phyloP scores from a whole-genome alignment of 2,113 vertebrate species.

The Amphiprion ocellaris region DNA sequence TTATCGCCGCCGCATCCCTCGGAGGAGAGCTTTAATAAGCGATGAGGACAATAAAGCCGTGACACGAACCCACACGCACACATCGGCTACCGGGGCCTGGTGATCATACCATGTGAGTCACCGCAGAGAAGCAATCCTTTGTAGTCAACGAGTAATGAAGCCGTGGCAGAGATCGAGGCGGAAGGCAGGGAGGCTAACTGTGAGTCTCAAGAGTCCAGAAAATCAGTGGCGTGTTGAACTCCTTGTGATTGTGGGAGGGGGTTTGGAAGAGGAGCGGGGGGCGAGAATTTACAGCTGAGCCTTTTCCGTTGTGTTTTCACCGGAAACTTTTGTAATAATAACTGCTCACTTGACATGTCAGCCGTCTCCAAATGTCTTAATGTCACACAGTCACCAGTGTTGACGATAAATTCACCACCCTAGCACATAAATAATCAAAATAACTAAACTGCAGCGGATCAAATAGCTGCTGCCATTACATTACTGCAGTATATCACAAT shows the following conservation, averaged over 20 bases:
- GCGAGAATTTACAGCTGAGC: background rate
- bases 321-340: background rate
- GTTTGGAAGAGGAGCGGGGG: background rate
- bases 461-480: too few relatives aligned
- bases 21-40: constrained; percentile 74
- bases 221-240: constrained; percentile 41
- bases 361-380: background rate
- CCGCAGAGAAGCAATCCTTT: constrained; percentile 59
- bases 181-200: constrained; percentile 58
- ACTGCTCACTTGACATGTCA: background rate
- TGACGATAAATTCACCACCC: background rate
- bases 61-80: constrained; percentile 24
- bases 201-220: constrained; percentile 39
- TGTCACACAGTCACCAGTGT: background rate
- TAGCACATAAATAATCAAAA: background rate
- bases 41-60: constrained; percentile 71
- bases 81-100: constrained; percentile 35
- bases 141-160: constrained; percentile 72
- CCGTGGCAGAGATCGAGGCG: constrained; percentile 52
- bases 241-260: constrained; percentile 4
- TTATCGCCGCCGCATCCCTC: constrained; percentile 63
- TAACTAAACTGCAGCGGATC: too few relatives aligned
- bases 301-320: background rate
- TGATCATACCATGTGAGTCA: constrained; percentile 64
- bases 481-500: too few relatives aligned